phyloP scores from a whole-genome alignment of 2,888 invertebrate genomes.

The Drosophila melanosoma region DNA sequence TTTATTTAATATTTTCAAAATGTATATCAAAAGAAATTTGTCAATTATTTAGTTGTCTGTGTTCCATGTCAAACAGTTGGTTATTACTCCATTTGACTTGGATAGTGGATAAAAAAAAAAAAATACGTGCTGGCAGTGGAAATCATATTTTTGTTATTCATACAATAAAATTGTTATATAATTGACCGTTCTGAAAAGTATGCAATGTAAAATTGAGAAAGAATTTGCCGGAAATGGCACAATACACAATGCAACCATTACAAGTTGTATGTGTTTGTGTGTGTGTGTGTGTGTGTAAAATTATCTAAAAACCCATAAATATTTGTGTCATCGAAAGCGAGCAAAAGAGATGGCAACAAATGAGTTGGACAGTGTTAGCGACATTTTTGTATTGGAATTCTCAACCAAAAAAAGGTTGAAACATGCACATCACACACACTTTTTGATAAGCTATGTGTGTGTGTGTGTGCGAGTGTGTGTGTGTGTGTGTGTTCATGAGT shows the following conservation, averaged over 20 bases:
- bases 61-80: not conserved
- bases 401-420: conserved; percentile 47
- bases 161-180: conserved; percentile 70
- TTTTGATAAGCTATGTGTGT: conserved; percentile 24
- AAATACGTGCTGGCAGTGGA: not conserved
- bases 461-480: not conserved
- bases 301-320: conserved; percentile 62
- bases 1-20: too few relatives aligned
- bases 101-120: conserved; percentile 27
- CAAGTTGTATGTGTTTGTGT: conserved; percentile 2
- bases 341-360: not conserved
- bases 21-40: not conserved
- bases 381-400: conserved; percentile 45
- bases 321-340: conserved; percentile 58
- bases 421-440: conserved; percentile 30
- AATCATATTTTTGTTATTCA: conserved; percentile 62
- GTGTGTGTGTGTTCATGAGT: conserved; percentile 7
- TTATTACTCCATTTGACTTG: conserved; percentile 17
- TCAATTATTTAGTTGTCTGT: not conserved
- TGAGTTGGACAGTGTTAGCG: conserved; percentile 56
- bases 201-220: conserved; percentile 31
- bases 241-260: conserved; percentile 27
- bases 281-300: conserved; percentile 12
- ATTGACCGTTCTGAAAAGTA: conserved; percentile 53
- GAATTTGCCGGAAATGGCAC: conserved; percentile 61